Conservation (phyloP, 2,888 invertebrate genomes). For the Pocota personata region DNA sequence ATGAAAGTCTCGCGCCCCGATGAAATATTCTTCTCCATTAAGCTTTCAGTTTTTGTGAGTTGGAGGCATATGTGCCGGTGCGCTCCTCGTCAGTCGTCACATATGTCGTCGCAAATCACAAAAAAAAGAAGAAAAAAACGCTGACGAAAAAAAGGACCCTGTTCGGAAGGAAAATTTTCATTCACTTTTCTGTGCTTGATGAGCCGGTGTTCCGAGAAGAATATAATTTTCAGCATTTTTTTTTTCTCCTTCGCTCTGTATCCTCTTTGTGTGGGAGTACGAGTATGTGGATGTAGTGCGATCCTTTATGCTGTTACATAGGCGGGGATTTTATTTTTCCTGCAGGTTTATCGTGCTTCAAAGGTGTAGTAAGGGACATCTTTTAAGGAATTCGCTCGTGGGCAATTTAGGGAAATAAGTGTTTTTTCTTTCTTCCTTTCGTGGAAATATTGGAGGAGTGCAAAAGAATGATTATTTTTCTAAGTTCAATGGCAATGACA, state of each 20-base stretch:
- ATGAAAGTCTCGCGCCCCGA: slow-evolving; percentile 64
- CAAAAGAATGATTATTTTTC: no score
- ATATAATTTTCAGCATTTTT: neutral
- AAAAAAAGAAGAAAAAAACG: slow-evolving; percentile 1
- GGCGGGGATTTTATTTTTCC: neutral
- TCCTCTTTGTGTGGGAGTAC: neutral
- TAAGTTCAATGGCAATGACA: no score
- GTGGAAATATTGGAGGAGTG: neutral
- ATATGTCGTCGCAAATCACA: slow-evolving; percentile 52
- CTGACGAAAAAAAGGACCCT: slow-evolving; percentile 5
- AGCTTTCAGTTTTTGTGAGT: slow-evolving; percentile 20
- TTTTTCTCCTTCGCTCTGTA: neutral
- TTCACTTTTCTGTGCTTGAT: slow-evolving; percentile 40
- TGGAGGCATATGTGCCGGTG: slow-evolving; percentile 2
- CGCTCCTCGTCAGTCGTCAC: slow-evolving; percentile 46
- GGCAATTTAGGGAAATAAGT: slow-evolving; percentile 7
- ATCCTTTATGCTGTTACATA: neutral
- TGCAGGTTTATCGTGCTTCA: neutral
- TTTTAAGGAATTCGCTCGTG: slow-evolving; percentile 15
- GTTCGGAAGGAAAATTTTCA: slow-evolving; percentile 14
- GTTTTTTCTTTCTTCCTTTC: neutral
- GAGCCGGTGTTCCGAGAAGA: slow-evolving; percentile 17
- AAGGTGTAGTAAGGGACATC: neutral
- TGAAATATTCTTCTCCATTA: slow-evolving; percentile 69
- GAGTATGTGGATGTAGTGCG: neutral